A percentile compares a stretch with the other conserved stretches of the same genome.
Evolutionary conservation across 1,140 invertebrate species (phyloP).

Genomic region (Hypsibius dujardini): DNA sequence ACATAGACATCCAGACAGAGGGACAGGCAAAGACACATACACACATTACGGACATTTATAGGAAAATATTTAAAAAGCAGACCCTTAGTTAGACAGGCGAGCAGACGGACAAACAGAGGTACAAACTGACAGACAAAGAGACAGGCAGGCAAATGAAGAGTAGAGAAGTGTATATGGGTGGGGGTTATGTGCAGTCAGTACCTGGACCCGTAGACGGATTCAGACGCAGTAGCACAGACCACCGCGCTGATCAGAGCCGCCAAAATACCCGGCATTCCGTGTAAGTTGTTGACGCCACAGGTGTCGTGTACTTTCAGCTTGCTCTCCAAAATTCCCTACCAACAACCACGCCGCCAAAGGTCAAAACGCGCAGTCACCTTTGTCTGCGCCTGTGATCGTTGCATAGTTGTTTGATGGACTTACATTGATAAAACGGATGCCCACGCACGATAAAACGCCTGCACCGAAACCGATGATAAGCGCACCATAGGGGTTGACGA

Average conservation of each 20-base stretch:
- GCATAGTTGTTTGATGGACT: slow-evolving; percentile 11
- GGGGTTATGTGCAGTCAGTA: not conserved
- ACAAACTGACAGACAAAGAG: too few species aligned
- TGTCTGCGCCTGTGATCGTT: too few species aligned
- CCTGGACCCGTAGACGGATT: slow-evolving; percentile 31
- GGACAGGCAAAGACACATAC: too few species aligned
- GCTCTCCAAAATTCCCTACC: slow-evolving; percentile 30
- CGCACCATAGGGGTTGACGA: slow-evolving; percentile 36
- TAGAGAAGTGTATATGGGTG: too few species aligned
- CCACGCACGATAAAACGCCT: slow-evolving; percentile 33
- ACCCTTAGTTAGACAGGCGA: too few species aligned
- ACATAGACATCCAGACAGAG: too few species aligned
- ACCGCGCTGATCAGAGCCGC: slow-evolving; percentile 33
- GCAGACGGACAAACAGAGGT: too few species aligned
- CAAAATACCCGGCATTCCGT: slow-evolving; percentile 38
- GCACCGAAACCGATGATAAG: slow-evolving; percentile 35
- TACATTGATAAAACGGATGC: slow-evolving; percentile 34
- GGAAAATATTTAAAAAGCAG: too few species aligned
- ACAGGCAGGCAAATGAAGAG: too few species aligned
- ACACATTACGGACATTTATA: too few species aligned
- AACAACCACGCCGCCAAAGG: not conserved
- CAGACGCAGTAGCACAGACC: slow-evolving; percentile 28
- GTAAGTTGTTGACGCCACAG: slow-evolving; percentile 39
- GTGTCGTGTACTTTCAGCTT: slow-evolving; percentile 37
- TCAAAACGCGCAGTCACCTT: not conserved